These are phyloP conservation scores for Busseola fusca DNA, from an alignment of 2,888 invertebrate genomes.

Conservation along the genomic window DNA sequence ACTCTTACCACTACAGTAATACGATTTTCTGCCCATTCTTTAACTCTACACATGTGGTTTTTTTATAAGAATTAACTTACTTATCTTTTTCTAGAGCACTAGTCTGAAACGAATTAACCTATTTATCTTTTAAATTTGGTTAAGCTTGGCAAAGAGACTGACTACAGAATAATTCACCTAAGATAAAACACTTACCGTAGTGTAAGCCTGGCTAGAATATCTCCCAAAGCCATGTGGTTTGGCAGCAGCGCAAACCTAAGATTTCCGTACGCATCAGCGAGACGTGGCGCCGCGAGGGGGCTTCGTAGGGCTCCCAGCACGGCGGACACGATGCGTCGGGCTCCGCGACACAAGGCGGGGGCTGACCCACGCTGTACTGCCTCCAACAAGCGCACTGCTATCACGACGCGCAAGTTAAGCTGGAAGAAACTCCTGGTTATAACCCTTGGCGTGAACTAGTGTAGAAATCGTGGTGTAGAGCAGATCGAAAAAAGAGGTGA, in stretches of 20 bases:
- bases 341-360: constrained; percentile 69
- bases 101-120: background rate
- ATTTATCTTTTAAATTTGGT: background rate
- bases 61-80: too few relatives aligned
- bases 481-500: background rate
- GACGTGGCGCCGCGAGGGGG: constrained; percentile 92
- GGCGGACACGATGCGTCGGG: constrained; percentile 73
- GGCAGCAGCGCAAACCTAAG: constrained; percentile 87
- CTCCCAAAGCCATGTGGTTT: constrained; percentile 83
- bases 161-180: background rate
- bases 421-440: constrained; percentile 46
- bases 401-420: constrained; percentile 75
- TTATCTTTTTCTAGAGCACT: background rate
- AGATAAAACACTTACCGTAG: constrained; percentile 85
- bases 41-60: background rate
- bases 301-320: constrained; percentile 91
- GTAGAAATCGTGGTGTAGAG: background rate
- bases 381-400: constrained; percentile 85
- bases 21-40: background rate
- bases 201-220: constrained; percentile 92
- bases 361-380: constrained; percentile 85
- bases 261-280: constrained; percentile 86
- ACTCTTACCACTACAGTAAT: background rate
- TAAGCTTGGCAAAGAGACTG: background rate
- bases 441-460: background rate